Base-by-base conservation (phyloP, 2,888 invertebrate genomes). In the Steinernema hermaphroditum region DNA sequence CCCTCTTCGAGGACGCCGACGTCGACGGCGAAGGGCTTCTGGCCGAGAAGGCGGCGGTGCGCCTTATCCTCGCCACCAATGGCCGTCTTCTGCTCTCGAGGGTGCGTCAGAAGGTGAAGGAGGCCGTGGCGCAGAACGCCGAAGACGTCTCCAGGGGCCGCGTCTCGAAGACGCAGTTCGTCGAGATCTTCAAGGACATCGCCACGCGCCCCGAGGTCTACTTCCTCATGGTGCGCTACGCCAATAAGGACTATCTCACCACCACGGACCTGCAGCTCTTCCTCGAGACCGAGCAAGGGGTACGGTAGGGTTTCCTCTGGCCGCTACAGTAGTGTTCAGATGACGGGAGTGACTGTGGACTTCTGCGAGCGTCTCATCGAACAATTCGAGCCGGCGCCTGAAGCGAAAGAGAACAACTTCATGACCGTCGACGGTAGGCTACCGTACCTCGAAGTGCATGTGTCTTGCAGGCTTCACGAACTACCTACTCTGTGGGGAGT, bases 141-240 rank as follows among this genome's bases (percentile, higher is more conserved):
- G 88, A 88, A 2, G 87, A 87, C 46, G 68, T 68, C n/a, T 86
- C 87, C 71, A 80, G 88, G 70, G 90, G 90, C 1, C 83, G 88
- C 71, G 87, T 90, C 24, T 88, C 86, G 74, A 88, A 88, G 76
- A 86, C 87, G 44, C 89, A 90, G 80, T 91, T 90, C 83, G 87
- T 90, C 46, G 89, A 89, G 62, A 86, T 90, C 70, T 90, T 90
- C 84, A 90, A 90, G 81, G 90, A 90, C 82, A 87, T 90, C 14
- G 88, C 90, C n/a, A 90, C 90, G 0, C 84, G 90, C 76, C 90
- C 90, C n/a, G 90, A 90, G 76, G 88, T 90, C 32, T 90, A 90
- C 81, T 90, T 90, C 84, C 87, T 90, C 44, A 87, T 90, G 83
- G 89, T 90, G 73, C 87, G 90, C 81, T 90, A 89, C 85, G 89